Base-by-base conservation (phyloP, 2,113 vertebrate genomes). In the Melospiza melodia region DNA sequence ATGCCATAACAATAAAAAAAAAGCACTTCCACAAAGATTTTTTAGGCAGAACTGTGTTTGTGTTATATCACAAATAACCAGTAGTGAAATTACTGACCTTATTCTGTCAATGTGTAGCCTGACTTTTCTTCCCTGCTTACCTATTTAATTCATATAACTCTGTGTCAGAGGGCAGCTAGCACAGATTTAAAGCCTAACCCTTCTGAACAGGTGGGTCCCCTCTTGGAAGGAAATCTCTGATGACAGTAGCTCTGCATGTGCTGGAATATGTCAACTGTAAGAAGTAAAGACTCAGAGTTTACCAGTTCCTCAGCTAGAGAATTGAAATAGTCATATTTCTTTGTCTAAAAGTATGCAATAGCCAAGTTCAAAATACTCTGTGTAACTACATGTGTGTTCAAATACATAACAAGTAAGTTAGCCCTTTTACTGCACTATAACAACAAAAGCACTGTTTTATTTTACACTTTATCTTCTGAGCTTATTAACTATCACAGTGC, bases 391-490 rank as follows among this genome's bases (percentile, higher is more conserved):
- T 15, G 14, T 39, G 43, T 65, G 33, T 81, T 92, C 73, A 84
- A 67, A 67, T 55, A 58, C 17, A 1, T 49, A 16, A 71, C 30
- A 23, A 90, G 23, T 39, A 46, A 23, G 15, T 61, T 93, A 86
- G 65, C 16, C 35, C 30, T 90, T 86, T 71, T 19, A 58, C 59
- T 93, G 43, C 24, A 28, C 27, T 71, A 0, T 30, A 78, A 90
- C 39, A 90, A 61, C 44, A 90, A 91, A 83, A 74, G 1, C 28
- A 10, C 27, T 80, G 49, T 25, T 79, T 87, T 46, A 59, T 84
- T 92, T 93, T 93, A 35, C 35, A 41, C 68, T 92, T 84, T 39
- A 67, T 80, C 65, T 92, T 90, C 92, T 90, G 89, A 51, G 86
- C 39, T 25, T 59, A 77, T 51, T 84, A 74, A 90, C n/a, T 81